Percentiles rank a stretch among this genome's conserved stretches.
These are phyloP conservation scores for Erebia ligea DNA, from an alignment of 2,888 invertebrate genomes.

Conservation along the genomic window DNA sequence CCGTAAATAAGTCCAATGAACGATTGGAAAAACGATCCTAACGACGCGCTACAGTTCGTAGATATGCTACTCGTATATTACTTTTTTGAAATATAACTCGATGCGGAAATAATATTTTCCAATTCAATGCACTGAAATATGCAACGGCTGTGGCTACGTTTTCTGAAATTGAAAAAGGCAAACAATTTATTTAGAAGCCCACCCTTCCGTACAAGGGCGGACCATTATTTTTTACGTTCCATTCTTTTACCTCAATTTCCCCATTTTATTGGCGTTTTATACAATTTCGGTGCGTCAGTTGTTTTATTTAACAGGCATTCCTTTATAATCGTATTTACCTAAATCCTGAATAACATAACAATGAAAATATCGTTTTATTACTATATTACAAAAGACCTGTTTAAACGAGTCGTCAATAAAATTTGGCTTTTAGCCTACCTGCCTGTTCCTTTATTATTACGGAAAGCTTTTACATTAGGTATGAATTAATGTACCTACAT, in stretches of 20 bases:
- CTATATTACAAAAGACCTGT: neutral
- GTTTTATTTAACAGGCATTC: constrained; percentile 42
- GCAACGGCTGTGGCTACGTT: constrained; percentile 47
- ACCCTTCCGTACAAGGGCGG: constrained; percentile 60
- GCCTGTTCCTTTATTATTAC: constrained; percentile 1
- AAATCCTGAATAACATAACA: constrained; percentile 21
- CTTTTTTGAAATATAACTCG: constrained; percentile 8
- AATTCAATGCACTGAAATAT: constrained; percentile 25
- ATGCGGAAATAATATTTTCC: constrained; percentile 3
- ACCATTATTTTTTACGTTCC: constrained; percentile 76
- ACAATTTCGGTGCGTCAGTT: constrained; percentile 61
- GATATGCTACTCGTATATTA: neutral
- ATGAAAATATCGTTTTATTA: constrained; percentile 22
- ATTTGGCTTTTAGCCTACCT: neutral
- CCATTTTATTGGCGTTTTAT: constrained; percentile 71
- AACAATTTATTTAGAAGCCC: constrained; percentile 74
- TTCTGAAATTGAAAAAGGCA: constrained; percentile 72
- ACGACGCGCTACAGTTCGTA: too few species aligned
- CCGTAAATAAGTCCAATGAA: too few species aligned
- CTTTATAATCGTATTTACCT: constrained; percentile 38
- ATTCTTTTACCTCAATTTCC: constrained; percentile 72
- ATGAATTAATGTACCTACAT: constrained; percentile 1
- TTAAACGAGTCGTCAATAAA: constrained; percentile 7
- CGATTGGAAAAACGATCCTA: too few species aligned
- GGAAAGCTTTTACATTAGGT: constrained; percentile 5